phyloP scores from a whole-genome alignment of 2,888 invertebrate species.

The Tuta absoluta region DNA sequence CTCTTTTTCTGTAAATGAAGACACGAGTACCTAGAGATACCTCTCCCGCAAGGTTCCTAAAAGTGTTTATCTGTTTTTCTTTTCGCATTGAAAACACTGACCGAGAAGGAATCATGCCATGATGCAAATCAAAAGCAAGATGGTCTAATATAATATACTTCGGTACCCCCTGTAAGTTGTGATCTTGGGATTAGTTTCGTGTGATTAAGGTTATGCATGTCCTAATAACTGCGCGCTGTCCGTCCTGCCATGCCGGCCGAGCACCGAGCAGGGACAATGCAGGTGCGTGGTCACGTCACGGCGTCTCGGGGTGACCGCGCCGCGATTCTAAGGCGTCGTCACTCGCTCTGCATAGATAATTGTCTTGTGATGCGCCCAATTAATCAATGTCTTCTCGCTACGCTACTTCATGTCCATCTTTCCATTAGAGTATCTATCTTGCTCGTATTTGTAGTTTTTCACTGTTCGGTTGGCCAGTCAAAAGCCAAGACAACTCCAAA shows the following conservation, averaged over 20 bases:
- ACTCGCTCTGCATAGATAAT: slow-evolving; percentile 27
- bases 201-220: neutral
- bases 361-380: slow-evolving; percentile 26
- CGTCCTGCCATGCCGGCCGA: neutral
- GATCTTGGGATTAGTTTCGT: neutral
- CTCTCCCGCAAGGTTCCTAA: too few species aligned
- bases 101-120: too few species aligned
- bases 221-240: neutral
- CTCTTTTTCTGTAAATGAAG: too few species aligned
- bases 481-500: neutral
- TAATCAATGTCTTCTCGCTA: slow-evolving; percentile 22
- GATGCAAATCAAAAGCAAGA: neutral
- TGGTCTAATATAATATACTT: neutral
- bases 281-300: slow-evolving; percentile 36
- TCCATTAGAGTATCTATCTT: neutral
- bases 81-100: too few species aligned
- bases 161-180: neutral
- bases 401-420: slow-evolving; percentile 8
- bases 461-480: neutral
- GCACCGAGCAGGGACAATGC: slow-evolving; percentile 32
- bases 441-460: neutral
- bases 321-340: slow-evolving; percentile 14
- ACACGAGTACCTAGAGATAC: too few species aligned
- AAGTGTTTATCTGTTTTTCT: too few species aligned
- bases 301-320: slow-evolving; percentile 33